Conservation (phyloP, 2,797 vertebrate genomes). For the Eptatretus atami region DNA sequence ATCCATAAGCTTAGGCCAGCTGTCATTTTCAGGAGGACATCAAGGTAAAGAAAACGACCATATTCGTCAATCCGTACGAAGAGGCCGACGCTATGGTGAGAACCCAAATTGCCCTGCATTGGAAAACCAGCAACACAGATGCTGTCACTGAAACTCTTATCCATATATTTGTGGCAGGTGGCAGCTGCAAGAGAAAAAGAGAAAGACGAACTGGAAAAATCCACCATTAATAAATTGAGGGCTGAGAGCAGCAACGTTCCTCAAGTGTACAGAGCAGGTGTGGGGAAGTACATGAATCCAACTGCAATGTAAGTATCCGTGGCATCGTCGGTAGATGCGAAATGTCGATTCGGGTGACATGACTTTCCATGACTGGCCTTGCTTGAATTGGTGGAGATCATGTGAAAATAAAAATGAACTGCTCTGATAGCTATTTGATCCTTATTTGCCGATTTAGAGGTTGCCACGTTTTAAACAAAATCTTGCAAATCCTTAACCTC, state of each 20-base stretch:
- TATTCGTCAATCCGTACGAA: constrained; percentile 84
- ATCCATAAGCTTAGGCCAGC: too few species aligned
- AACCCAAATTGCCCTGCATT: neutral
- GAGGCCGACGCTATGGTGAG: constrained; percentile 67
- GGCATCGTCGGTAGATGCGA: constrained; percentile 8
- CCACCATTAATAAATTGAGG: constrained; percentile 18
- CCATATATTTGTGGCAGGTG: constrained; percentile 20
- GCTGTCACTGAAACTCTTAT: too few species aligned
- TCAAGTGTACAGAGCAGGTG: constrained; percentile 41
- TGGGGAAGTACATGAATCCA: constrained; percentile 81
- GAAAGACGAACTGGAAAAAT: constrained; percentile 21
- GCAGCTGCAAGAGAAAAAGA: constrained; percentile 37
- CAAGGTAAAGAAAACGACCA: constrained; percentile 25
- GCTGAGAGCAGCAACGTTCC: constrained; percentile 22
- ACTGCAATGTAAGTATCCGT: constrained; percentile 26
- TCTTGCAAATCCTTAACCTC: too few species aligned
- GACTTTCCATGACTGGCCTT: neutral
- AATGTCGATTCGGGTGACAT: constrained; percentile 7
- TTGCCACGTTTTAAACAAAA: too few species aligned
- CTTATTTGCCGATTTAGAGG: neutral
- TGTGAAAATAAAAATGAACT: neutral
- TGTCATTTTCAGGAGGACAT: constrained; percentile 34
- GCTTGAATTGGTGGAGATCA: neutral
- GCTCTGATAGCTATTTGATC: neutral
- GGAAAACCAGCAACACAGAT: too few species aligned